These are phyloP conservation scores for Drosophila tripunctata DNA, from an alignment of 2,888 invertebrate genomes.

Conservation along the genomic window DNA sequence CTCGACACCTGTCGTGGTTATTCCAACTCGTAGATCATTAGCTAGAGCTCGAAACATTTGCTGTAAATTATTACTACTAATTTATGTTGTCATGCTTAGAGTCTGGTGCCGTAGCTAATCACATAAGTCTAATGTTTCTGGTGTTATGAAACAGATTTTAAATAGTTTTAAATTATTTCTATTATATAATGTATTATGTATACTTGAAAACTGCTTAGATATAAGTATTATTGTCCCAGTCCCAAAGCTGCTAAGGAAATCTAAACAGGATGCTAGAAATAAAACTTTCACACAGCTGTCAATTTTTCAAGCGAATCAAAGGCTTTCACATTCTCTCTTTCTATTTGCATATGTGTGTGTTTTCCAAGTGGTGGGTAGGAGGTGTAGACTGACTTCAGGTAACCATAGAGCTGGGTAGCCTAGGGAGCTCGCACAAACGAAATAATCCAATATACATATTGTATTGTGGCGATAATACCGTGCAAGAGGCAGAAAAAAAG, in stretches of 20 bases:
- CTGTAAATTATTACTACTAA: not conserved
- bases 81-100: not conserved
- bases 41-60: not conserved
- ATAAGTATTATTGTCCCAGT: too few relatives aligned
- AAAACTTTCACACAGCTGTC: not conserved
- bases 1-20: conserved; percentile 4
- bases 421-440: conserved; percentile 61
- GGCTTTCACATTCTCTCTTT: not conserved
- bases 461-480: conserved; percentile 77
- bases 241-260: too few relatives aligned
- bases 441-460: conserved; percentile 80
- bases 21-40: conserved; percentile 4
- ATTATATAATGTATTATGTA: too few relatives aligned
- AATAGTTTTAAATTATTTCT: too few relatives aligned
- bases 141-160: too few relatives aligned
- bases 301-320: not conserved
- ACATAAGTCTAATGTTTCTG: not conserved
- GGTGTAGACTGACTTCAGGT: conserved; percentile 6
- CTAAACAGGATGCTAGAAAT: not conserved
- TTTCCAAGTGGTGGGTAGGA: not conserved
- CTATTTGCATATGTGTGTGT: not conserved
- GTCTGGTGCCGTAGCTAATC: not conserved
- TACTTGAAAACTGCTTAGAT: too few relatives aligned
- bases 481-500: conserved; percentile 14
- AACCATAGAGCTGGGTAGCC: conserved; percentile 26